phyloP scores from a whole-genome alignment of 1,140 invertebrate genomes.

The Eufriesea mexicana region DNA sequence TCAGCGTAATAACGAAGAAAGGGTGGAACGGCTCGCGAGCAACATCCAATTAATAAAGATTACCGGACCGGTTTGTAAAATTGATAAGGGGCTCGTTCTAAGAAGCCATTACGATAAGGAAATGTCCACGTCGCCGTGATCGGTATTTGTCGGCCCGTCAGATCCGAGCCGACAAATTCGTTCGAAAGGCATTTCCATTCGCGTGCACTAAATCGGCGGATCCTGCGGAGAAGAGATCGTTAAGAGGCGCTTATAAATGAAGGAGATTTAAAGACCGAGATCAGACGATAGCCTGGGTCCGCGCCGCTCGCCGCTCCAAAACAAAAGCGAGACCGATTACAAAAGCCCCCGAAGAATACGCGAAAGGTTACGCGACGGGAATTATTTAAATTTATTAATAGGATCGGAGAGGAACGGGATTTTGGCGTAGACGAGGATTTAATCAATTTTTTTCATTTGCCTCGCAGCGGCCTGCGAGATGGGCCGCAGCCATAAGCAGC shows the following conservation, averaged over 20 bases:
- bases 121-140: slow-evolving; percentile 56
- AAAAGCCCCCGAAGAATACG: slow-evolving; percentile 17
- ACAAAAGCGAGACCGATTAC: slow-evolving; percentile 43
- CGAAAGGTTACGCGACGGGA: slow-evolving; percentile 16
- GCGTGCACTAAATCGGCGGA: slow-evolving; percentile 67
- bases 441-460: background rate
- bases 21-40: slow-evolving; percentile 14
- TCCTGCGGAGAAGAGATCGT: slow-evolving; percentile 65
- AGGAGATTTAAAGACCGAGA: slow-evolving; percentile 68
- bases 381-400: slow-evolving; percentile 39
- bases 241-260: slow-evolving; percentile 71
- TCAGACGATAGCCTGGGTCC: slow-evolving; percentile 58
- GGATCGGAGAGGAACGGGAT: background rate
- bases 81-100: slow-evolving; percentile 60
- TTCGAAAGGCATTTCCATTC: slow-evolving; percentile 65
- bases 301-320: slow-evolving; percentile 26
- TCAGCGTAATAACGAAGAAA: background rate
- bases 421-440: background rate
- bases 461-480: too few species aligned
- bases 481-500: too few species aligned
- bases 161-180: slow-evolving; percentile 68
- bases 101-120: slow-evolving; percentile 64
- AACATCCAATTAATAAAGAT: slow-evolving; percentile 66
- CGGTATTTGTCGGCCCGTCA: slow-evolving; percentile 49
- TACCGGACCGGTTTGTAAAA: slow-evolving; percentile 62